Percentiles rank a stretch among this genome's conserved stretches.
Conservation (phyloP, 92 coral and sea anemone species). For the Phenganax subtilis region DNA sequence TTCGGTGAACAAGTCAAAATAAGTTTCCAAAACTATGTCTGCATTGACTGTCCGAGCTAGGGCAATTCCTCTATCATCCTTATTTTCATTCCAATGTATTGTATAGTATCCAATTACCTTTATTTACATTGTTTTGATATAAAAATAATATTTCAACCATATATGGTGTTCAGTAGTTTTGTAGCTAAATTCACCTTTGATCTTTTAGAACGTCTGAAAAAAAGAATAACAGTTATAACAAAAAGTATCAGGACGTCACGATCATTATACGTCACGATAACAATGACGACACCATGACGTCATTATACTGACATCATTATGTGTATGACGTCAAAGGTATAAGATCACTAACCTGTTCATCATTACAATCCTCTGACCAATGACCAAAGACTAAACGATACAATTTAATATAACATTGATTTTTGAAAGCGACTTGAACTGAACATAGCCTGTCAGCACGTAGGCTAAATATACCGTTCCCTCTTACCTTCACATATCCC, state of each 20-base stretch:
- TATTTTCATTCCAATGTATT: too few species aligned
- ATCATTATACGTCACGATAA: too few species aligned
- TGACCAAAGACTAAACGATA: slow-evolving; percentile 78
- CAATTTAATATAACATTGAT: slow-evolving; percentile 8
- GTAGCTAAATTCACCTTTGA: background rate
- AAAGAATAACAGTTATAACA: background rate
- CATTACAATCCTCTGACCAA: slow-evolving; percentile 95
- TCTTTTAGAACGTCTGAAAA: slow-evolving; percentile 37
- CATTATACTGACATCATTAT: too few species aligned
- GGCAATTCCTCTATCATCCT: too few species aligned
- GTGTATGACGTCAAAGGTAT: background rate
- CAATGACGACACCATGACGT: background rate
- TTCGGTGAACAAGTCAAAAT: too few species aligned
- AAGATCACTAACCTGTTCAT: slow-evolving; percentile 67
- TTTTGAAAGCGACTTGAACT: background rate
- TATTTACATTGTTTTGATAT: background rate
- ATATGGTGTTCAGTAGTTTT: background rate
- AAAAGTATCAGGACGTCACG: background rate
- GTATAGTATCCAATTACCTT: too few species aligned
- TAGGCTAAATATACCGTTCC: background rate
- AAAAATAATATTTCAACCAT: slow-evolving; percentile 3
- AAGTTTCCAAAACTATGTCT: too few species aligned
- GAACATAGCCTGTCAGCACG: background rate
- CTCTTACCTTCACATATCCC: slow-evolving; percentile 81
- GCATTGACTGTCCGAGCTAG: too few species aligned